Evolutionary conservation across 2,888 invertebrate species (phyloP).

Genomic region (Thysanoteuthis rhombus): DNA sequence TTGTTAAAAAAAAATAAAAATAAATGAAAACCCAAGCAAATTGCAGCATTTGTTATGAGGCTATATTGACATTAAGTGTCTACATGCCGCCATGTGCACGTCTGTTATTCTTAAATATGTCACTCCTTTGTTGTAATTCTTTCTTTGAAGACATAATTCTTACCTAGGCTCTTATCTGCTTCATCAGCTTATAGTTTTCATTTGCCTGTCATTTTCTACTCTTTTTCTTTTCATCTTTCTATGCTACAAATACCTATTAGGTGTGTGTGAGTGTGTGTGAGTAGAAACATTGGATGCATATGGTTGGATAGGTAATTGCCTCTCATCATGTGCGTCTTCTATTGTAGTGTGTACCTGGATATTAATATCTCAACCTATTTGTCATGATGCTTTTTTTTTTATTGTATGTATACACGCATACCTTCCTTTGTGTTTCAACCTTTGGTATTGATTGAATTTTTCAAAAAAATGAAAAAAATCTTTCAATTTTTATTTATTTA

Average conservation of each 20-base stretch:
- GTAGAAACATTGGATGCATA: not conserved
- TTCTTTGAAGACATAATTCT: not conserved
- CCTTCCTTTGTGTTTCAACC: not conserved
- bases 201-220: not conserved
- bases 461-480: too few relatives aligned
- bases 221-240: not conserved
- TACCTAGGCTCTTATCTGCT: not conserved
- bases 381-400: not conserved
- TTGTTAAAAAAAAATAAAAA: not conserved
- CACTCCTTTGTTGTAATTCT: not conserved
- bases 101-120: not conserved
- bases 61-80: not conserved
- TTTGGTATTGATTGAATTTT: too few relatives aligned
- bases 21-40: not conserved
- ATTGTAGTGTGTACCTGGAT: not conserved
- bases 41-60: not conserved
- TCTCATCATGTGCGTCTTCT: not conserved
- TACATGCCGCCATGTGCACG: not conserved
- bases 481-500: not conserved
- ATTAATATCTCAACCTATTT: not conserved
- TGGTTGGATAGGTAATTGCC: not conserved
- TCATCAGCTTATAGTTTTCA: not conserved
- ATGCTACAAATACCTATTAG: not conserved
- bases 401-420: not conserved
- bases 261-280: too few relatives aligned